Evolutionary conservation across 2,113 vertebrate species (phyloP), one percentile per base, ranked within the genome.

Genomic region (Stegastes partitus): DNA sequence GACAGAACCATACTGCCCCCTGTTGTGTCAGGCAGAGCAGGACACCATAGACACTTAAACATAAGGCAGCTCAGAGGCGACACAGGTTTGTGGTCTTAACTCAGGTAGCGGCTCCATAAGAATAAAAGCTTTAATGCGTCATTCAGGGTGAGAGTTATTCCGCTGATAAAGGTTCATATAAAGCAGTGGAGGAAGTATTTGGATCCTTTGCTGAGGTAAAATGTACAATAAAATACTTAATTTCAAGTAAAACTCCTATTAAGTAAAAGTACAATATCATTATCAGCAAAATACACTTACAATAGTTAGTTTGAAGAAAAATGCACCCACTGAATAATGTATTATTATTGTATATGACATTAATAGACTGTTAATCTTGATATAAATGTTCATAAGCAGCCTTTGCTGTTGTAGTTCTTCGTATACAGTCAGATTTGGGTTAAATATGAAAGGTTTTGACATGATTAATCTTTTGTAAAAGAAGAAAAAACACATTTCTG

Each of bases 1-100:
- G 80, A 85, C 87, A 93, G 93, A 93, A 55, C 92, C 92, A 94
- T 89, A 92, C 94, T 95, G 93, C 94, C 94, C 94, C 92, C 94
- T 95, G 90, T 94, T 93, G 94, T 92, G 77, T 65, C 50, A 83
- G 15, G 83, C 51, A 61, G 65, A 73, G 79, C 57, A 83, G 76
- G 70, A 64, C 84, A 89, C 56, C 25, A 34, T 3, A 19, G 19
- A 42, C 15, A 6, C 18, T 58, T 1, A 28, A 61, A 65, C 57
- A 75, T 75, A 83, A 59, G 71, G 54, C 67, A 31, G 6, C 11
- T 47, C 34, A 37, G 5, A 51, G 7, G 58, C 11, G 6, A 15
- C 12, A 64, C 45, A 26, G 28, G 6, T 79, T 34, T 28, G 4
- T 57, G 7, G 14, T 21, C 42, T 47, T 42, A 42, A 14, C 12